These are phyloP conservation scores for Myotis brandtii DNA, from an alignment of 2,113 vertebrate species.

Conservation along the genomic window DNA sequence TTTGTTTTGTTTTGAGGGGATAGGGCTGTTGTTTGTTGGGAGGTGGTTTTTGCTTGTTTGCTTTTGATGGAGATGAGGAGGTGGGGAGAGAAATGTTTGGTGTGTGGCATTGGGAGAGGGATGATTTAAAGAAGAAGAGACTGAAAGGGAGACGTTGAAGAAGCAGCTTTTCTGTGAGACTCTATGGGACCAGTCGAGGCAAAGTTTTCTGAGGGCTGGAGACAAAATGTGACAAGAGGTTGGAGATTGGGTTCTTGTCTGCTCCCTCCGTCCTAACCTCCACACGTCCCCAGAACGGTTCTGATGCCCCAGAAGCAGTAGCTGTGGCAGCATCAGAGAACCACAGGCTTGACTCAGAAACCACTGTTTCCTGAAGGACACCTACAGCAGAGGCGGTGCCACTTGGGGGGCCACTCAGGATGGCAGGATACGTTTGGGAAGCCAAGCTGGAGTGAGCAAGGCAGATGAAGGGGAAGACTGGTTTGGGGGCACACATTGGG, in stretches of 20 bases:
- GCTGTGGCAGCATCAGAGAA: not conserved
- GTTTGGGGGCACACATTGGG: not conserved
- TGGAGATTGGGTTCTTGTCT: not conserved
- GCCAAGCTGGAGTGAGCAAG: not conserved
- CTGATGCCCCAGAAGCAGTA: not conserved
- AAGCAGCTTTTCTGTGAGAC: not conserved
- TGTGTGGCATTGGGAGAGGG: not conserved
- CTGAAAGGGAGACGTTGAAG: not conserved
- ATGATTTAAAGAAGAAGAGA: not conserved
- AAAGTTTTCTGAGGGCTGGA: not conserved
- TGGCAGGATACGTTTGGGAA: accelerated
- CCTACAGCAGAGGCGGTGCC: not conserved
- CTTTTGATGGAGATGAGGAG: not conserved
- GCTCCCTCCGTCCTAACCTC: not conserved
- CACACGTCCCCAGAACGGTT: not conserved
- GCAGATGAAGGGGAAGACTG: not conserved
- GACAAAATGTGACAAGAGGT: not conserved
- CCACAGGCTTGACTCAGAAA: not conserved
- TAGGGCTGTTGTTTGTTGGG: not conserved
- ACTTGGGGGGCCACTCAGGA: not conserved
- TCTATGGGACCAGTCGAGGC: not conserved
- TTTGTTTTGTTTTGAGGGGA: not conserved
- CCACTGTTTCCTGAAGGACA: not conserved
- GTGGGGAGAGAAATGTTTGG: not conserved
- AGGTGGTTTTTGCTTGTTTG: not conserved